A percentile compares a stretch with the other conserved stretches of the same genome.
Evolutionary conservation across 2,888 invertebrate genomes (phyloP).

Genomic region (Physocephala rufipes): DNA sequence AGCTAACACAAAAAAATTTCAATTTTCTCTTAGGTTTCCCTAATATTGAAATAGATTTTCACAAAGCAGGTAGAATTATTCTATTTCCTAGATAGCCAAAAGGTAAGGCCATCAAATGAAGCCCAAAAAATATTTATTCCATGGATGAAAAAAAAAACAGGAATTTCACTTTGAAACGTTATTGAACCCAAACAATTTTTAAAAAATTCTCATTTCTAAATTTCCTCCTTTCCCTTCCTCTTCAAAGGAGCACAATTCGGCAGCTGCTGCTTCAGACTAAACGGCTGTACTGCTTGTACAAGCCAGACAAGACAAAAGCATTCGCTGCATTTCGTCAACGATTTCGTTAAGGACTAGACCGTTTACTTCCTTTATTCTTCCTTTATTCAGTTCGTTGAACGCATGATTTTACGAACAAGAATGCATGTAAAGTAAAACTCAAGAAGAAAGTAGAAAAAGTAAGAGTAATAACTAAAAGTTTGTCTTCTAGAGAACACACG

Average conservation of each 20-base stretch:
- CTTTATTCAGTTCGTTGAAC: conserved; percentile 2
- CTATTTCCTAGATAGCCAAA: not conserved
- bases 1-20: too few species aligned
- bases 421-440: conserved; percentile 24
- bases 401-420: not conserved
- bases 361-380: not conserved
- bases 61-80: too few species aligned
- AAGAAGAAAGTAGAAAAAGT: conserved; percentile 39
- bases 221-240: not conserved
- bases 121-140: too few species aligned
- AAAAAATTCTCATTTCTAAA: conserved; percentile 1
- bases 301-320: not conserved
- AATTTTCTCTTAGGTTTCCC: too few species aligned
- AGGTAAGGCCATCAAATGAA: not conserved
- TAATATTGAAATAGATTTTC: too few species aligned
- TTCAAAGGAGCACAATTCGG: not conserved
- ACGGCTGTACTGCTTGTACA: not conserved
- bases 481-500: conserved; percentile 34
- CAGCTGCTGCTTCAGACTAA: conserved; percentile 14
- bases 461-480: conserved; percentile 16
- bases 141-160: not conserved
- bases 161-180: not conserved
- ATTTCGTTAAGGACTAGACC: not conserved
- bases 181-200: not conserved
- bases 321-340: not conserved